Percentiles rank a stretch among this genome's conserved stretches.
phyloP scores from a whole-genome alignment of 2,113 vertebrate genomes.

The human region DNA sequence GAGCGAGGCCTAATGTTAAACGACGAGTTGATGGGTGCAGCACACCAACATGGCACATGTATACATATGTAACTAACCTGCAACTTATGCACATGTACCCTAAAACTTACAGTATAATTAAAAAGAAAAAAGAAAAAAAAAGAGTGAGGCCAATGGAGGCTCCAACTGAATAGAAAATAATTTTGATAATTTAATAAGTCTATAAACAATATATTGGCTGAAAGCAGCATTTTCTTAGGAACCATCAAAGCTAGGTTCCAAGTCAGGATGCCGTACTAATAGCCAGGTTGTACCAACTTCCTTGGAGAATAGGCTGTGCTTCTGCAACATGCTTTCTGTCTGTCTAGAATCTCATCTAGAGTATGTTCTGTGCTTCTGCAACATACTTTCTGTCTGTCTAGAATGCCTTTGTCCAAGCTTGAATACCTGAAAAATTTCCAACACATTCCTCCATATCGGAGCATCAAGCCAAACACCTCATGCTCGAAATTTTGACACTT shows the following conservation, averaged over 20 bases:
- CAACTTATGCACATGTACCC: too few relatives aligned
- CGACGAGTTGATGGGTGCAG: too few relatives aligned
- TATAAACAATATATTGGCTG: not conserved
- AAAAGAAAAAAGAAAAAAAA: too few relatives aligned
- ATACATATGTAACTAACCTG: too few relatives aligned
- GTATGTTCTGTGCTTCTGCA: not conserved
- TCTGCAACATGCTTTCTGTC: too few relatives aligned
- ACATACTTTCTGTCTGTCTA: not conserved
- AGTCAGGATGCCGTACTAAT: not conserved
- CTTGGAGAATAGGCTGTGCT: not conserved
- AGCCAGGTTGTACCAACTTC: not conserved
- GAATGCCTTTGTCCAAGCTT: not conserved
- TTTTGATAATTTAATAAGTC: slow-evolving; percentile 26
- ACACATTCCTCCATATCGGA: not conserved
- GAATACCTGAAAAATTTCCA: not conserved
- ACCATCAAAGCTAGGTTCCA: not conserved
- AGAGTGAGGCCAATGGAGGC: not conserved
- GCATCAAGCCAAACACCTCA: not conserved
- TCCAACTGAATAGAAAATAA: not conserved
- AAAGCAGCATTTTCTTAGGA: not conserved
- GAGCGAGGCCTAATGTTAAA: not conserved
- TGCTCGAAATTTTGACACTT: not conserved
- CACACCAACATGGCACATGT: too few relatives aligned
- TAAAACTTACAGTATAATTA: too few relatives aligned
- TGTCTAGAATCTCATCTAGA: not conserved